Base-by-base conservation (phyloP, 2,888 invertebrate species). In the Phortica magna region DNA sequence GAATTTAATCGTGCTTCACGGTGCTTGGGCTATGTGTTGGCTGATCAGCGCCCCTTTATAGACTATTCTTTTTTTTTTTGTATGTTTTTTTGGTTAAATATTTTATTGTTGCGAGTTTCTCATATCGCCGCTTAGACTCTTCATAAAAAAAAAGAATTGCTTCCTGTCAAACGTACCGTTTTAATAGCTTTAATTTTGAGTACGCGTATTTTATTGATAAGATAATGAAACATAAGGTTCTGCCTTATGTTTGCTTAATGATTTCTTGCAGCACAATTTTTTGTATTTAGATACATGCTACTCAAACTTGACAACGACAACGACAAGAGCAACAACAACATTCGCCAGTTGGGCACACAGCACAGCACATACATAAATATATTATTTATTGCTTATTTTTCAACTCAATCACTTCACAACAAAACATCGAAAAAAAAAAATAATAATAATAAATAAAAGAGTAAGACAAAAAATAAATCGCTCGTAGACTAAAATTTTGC, bases 321-420 rank as follows among this genome's bases (percentile, higher is more conserved):
- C 0, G 2, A 12, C 48, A 48, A n/a, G n/a, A n/a, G n/a, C n/a
- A 48, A 48, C 48, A 12, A 9, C 0, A 9, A 12, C 48, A 48
- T 9, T 14, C 48, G 48, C 14, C 48, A 12, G 48, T 48, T 14
- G 9, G 48, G 31, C 31, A 31, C 31, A 31, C 31, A 31, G 31
- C 31, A 31, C 31, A 31, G 31, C 14, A 9, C 48, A 48, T 48
- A 9, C 3, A 48, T 48, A 48, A 14, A 48, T 48, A 14, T 6
- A 12, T 12, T 48, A 48, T 48, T 48, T 48, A 12, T 77, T 76
- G 78, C 81, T 83, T 83, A 81, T 81, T 83, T 80, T 77, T 77
- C 76, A 81, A 79, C 84, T 79, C 81, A 84, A 82, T 77, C 79
- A 81, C 80, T 83, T 80, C 77, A 75, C 76, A 81, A 79, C 84